phyloP scores from a whole-genome alignment of 2,797 vertebrate genomes.

The Sciurus carolinensis region DNA sequence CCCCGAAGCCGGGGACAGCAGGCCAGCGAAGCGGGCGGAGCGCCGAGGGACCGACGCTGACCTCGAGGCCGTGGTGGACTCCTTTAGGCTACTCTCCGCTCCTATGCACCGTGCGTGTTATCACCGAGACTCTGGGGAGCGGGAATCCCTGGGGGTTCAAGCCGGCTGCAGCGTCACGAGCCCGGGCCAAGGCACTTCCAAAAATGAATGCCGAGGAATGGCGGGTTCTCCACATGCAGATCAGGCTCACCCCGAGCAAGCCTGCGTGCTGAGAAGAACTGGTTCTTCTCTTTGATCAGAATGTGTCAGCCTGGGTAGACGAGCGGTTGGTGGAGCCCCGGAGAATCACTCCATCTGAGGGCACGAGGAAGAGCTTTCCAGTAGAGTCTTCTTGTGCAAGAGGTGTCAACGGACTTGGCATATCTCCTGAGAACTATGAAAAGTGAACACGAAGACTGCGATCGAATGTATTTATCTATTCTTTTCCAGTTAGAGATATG shows the following conservation, averaged over 20 bases:
- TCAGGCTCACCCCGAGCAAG: background rate
- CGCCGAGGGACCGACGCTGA: background rate
- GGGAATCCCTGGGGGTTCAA: background rate
- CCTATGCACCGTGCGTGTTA: too few relatives aligned
- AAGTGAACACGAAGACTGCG: background rate
- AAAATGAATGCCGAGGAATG: too few relatives aligned
- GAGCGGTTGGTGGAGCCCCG: fast-evolving
- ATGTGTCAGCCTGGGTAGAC: background rate
- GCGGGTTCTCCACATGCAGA: background rate
- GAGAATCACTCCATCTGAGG: background rate
- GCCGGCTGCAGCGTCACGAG: too few relatives aligned
- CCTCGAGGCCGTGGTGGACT: too few relatives aligned
- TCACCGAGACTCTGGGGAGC: fast-evolving
- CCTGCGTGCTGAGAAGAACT: background rate
- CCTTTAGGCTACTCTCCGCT: background rate
- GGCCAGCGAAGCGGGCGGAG: too few relatives aligned
- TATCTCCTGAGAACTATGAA: background rate
- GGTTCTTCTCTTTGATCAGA: background rate
- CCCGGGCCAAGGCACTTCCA: background rate
- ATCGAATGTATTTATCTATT: background rate
- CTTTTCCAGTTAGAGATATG: background rate
- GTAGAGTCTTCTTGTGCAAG: background rate
- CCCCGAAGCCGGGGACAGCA: background rate
- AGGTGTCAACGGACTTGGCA: too few relatives aligned
- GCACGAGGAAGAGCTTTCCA: background rate